Conservation (phyloP, 2,113 vertebrate species). For the Oncorhynchus nerka region DNA sequence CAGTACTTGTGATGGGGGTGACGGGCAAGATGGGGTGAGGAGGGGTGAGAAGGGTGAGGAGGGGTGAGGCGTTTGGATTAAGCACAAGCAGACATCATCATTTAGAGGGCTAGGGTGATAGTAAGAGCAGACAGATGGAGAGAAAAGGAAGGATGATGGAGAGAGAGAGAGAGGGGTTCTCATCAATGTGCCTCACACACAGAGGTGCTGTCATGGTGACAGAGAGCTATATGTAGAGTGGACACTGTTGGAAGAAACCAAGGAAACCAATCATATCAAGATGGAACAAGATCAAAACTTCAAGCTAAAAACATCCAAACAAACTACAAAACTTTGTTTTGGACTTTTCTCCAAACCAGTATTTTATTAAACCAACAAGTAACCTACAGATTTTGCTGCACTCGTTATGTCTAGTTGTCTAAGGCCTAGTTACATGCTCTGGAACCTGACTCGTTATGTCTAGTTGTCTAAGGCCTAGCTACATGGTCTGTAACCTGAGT, state of each 20-base stretch:
- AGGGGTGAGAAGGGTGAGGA: constrained; percentile 10
- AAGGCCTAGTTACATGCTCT: too few relatives aligned
- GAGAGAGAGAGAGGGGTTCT: constrained; percentile 13
- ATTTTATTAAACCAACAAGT: too few relatives aligned
- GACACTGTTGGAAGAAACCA: constrained; percentile 14
- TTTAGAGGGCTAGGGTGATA: constrained; percentile 49
- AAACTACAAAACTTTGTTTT: neutral
- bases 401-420: too few relatives aligned
- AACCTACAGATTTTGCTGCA: too few relatives aligned
- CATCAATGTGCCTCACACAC: constrained; percentile 5
- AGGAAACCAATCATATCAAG: constrained; percentile 7
- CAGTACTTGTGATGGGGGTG: constrained; percentile 22
- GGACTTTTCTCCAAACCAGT: too few relatives aligned
- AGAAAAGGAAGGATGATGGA: constrained; percentile 8
- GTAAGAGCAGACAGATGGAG: constrained; percentile 27
- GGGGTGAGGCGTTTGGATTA: constrained; percentile 29
- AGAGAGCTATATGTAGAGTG: constrained; percentile 26
- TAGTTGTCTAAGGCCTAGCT: too few relatives aligned
- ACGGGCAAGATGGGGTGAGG: constrained; percentile 4
- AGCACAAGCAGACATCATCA: constrained; percentile 63
- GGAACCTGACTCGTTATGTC: too few relatives aligned
- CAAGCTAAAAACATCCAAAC: neutral
- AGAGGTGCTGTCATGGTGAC: constrained; percentile 19
- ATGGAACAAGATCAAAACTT: neutral
- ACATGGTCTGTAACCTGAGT: too few relatives aligned